Percentiles rank a stretch among this genome's conserved stretches.
These are phyloP conservation scores for Dromaius novaehollandiae DNA, from an alignment of 2,113 vertebrate species.

Conservation along the genomic window DNA sequence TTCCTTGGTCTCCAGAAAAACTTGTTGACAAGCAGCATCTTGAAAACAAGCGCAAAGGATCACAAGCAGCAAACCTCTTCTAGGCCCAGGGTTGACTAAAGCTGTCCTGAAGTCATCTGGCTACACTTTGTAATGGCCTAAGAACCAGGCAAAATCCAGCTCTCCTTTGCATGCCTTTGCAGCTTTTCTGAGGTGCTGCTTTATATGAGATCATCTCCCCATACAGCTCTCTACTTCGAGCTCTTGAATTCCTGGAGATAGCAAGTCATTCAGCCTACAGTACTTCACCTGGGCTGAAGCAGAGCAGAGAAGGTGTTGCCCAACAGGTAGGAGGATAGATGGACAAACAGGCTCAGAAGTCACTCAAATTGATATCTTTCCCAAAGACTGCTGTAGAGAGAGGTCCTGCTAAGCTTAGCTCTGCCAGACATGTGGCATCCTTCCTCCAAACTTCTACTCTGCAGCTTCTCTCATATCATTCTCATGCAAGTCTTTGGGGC, in stretches of 20 bases:
- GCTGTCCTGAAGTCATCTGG: neutral
- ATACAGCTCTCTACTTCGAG: neutral
- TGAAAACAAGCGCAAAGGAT: neutral
- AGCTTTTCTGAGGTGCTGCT: neutral
- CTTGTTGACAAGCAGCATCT: neutral
- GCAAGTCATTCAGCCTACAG: neutral
- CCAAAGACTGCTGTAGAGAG: neutral
- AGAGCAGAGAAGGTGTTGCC: no score
- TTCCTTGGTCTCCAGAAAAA: conserved; percentile 7
- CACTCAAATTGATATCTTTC: neutral
- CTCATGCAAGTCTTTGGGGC: neutral
- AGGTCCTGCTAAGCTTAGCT: neutral
- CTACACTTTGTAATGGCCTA: neutral
- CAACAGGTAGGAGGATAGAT: neutral
- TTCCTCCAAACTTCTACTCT: neutral
- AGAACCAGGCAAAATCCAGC: neutral
- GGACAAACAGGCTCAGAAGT: neutral
- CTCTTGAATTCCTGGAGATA: neutral
- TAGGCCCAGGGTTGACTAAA: neutral
- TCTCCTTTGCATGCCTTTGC: neutral
- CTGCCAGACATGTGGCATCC: neutral
- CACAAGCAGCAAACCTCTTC: neutral
- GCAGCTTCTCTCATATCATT: neutral
- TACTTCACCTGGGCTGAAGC: no score
- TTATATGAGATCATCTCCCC: neutral